Conservation (phyloP, 2,113 vertebrate genomes). For the Martes martes region DNA sequence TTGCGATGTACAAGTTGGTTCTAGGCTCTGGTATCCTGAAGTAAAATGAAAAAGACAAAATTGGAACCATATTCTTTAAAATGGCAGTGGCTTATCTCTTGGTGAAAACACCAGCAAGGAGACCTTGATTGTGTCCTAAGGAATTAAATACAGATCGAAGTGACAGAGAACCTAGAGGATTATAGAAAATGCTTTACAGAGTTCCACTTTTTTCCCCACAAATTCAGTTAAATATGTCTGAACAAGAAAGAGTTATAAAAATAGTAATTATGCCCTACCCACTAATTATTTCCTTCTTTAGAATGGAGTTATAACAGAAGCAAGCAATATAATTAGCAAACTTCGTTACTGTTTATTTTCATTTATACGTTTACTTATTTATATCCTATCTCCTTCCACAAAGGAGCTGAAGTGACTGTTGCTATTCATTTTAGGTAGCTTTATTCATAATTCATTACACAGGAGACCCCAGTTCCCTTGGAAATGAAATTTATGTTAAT, state of each 20-base stretch:
- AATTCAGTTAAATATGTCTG: constrained; percentile 48
- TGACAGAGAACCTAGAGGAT: background rate
- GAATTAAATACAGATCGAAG: background rate
- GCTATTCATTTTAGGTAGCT: background rate
- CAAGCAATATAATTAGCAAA: background rate
- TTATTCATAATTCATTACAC: constrained; percentile 2
- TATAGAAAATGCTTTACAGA: background rate
- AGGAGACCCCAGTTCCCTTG: background rate
- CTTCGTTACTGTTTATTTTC: constrained; percentile 18
- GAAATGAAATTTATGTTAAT: background rate
- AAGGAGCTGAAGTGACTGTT: background rate
- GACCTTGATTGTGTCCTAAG: background rate
- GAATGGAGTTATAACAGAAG: constrained; percentile 34
- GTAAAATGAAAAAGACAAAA: constrained; percentile 27
- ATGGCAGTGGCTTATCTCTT: background rate
- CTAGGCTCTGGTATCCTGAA: background rate
- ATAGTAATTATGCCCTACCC: constrained; percentile 9
- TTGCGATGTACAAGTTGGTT: background rate
- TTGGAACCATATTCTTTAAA: background rate
- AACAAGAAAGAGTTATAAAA: constrained; percentile 38
- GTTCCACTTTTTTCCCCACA: background rate
- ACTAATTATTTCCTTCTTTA: constrained; percentile 39
- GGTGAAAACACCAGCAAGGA: background rate
- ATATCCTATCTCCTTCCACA: background rate
- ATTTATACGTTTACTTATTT: background rate